Percentiles rank a stretch among this genome's conserved stretches.
These are phyloP conservation scores for Allophyes oxyacanthae DNA, from an alignment of 2,888 invertebrate genomes.

Conservation along the genomic window DNA sequence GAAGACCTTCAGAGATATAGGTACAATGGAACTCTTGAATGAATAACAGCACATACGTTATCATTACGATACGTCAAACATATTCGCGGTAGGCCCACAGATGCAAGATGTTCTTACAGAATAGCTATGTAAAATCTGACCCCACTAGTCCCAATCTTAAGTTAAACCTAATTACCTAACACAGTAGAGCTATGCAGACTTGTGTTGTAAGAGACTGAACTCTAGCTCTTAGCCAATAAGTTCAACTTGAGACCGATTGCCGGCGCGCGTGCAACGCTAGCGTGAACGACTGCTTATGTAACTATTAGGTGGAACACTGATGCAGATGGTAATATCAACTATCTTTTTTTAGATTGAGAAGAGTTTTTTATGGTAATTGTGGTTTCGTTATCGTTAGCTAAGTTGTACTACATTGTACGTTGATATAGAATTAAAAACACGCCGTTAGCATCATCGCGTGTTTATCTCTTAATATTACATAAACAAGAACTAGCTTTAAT, in stretches of 20 bases:
- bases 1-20: no score
- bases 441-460: no score
- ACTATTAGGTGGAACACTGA: constrained; percentile 30
- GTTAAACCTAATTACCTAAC: constrained; percentile 30
- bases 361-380: neutral
- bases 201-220: constrained; percentile 43
- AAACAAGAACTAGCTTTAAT: no score
- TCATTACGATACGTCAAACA: no score
- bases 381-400: constrained; percentile 8
- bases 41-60: no score
- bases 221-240: constrained; percentile 48
- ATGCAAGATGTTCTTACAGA: no score
- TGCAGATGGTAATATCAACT: constrained; percentile 24
- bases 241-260: constrained; percentile 32
- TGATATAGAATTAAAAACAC: no score
- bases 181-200: constrained; percentile 10
- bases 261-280: constrained; percentile 28
- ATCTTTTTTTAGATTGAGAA: constrained; percentile 13
- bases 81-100: no score
- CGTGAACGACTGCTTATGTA: constrained; percentile 50
- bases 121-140: neutral
- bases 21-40: no score
- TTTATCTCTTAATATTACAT: no score
- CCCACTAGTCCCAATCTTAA: neutral
- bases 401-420: constrained; percentile 3